These are phyloP conservation scores for Anoplophora glabripennis DNA, from an alignment of 1,140 invertebrate genomes.

Conservation along the genomic window DNA sequence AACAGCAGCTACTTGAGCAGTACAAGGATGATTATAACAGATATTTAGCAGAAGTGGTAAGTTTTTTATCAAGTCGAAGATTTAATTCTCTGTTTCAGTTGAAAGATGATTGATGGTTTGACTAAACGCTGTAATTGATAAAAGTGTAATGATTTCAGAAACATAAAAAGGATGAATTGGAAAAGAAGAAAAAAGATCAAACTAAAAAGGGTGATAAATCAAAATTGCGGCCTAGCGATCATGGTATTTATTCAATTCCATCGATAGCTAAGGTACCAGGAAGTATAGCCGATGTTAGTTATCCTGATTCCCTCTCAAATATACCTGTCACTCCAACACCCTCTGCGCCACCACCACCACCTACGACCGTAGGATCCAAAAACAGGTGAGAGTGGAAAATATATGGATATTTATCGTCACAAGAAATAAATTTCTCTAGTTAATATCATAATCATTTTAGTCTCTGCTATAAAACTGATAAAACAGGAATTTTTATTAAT, in stretches of 20 bases:
- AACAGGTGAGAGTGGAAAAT: too few relatives aligned
- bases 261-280: slow-evolving; percentile 21
- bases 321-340: neutral
- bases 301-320: slow-evolving; percentile 28
- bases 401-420: too few relatives aligned
- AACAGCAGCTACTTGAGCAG: slow-evolving; percentile 69
- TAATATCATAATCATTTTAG: too few relatives aligned
- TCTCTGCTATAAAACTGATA: too few relatives aligned
- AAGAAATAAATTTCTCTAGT: too few relatives aligned
- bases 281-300: slow-evolving; percentile 27
- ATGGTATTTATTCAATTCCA: neutral
- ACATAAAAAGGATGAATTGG: slow-evolving; percentile 14
- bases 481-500: too few relatives aligned
- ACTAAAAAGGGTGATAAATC: slow-evolving; percentile 12
- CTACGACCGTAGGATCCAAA: neutral
- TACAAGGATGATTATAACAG: slow-evolving; percentile 73
- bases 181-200: slow-evolving; percentile 12
- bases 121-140: neutral
- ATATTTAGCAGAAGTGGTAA: slow-evolving; percentile 57
- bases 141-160: slow-evolving; percentile 8
- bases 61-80: neutral
- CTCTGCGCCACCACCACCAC: slow-evolving; percentile 17
- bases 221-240: neutral
- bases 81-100: neutral
- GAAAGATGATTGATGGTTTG: neutral